Evolutionary conservation across 2,888 invertebrate genomes (phyloP), one percentile per base, ranked within the genome.

Genomic region (Drosophila villosipedis): DNA sequence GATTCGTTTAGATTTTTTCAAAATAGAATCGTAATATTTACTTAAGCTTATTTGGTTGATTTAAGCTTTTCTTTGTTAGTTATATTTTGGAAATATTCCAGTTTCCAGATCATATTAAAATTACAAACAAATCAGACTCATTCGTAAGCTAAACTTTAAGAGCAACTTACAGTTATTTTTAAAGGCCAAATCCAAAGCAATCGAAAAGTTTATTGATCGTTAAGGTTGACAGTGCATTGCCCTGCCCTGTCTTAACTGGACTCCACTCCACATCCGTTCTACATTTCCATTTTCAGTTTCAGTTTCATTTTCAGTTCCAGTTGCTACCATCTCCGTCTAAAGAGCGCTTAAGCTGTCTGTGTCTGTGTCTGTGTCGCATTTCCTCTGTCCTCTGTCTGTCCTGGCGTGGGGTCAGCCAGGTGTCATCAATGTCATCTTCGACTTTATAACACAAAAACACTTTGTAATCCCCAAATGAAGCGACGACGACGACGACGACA

Each of bases 391-490:
- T 43, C 14, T 43, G 47, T 22, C 30, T 54, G 39, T 28, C 25
- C n/a, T 43, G 72, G 67, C 62, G 54, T 80, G 84, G 87, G 80
- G 83, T 89, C 82, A 70, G 87, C 82, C 87, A 88, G 87, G 87
- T 88, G 87, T 88, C 87, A 86, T 89, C 90, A 84, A 90, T 88
- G 87, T 88, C 87, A 84, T 89, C 90, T 87, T 90, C 87, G 89
- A 88, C 89, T 90, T 90, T 90, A 87, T 89, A 89, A 89, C 86
- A 86, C 84, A 87, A 86, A 90, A 88, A 90, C 90, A 88, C 90
- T 88, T 88, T 89, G 89, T 90, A 88, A 88, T 88, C 88, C 88
- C 89, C 87, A 90, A 88, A 88, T 90, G 87, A 90, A 88, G 90
- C 89, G 79, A 75, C 84, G 80, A 68, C 76, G 52, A 68, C 76